These are phyloP conservation scores for Mesorhabditis spiculigera DNA, from an alignment of 2,888 invertebrate genomes.

Conservation along the genomic window DNA sequence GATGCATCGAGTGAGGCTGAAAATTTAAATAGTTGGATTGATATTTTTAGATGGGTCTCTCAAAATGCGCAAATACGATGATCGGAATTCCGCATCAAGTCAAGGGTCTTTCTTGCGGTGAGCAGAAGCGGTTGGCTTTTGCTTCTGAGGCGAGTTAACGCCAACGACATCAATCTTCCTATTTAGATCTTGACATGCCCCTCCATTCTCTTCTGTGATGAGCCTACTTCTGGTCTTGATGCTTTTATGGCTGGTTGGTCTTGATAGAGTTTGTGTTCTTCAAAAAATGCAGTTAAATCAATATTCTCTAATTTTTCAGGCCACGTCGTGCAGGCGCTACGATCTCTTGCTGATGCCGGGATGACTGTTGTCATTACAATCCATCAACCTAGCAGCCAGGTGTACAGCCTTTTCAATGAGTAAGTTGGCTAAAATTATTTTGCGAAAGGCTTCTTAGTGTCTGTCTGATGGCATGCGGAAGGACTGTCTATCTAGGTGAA, in stretches of 20 bases:
- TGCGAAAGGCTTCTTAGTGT: constrained; percentile 52
- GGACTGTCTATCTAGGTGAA: constrained; percentile 77
- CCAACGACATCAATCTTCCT: constrained; percentile 2
- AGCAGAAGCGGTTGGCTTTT: constrained; percentile 84
- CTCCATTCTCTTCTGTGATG: constrained; percentile 64
- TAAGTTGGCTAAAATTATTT: constrained; percentile 31
- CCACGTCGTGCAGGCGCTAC: constrained; percentile 38
- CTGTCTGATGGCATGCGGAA: constrained; percentile 81
- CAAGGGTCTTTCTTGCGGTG: constrained; percentile 87
- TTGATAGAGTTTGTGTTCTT: not conserved
- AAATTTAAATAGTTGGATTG: constrained; percentile 7
- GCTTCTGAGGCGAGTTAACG: constrained; percentile 75
- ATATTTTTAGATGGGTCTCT: constrained; percentile 72
- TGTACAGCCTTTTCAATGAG: constrained; percentile 80
- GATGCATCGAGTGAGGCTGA: constrained; percentile 32
- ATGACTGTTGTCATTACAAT: constrained; percentile 88
- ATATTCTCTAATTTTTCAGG: constrained; percentile 13
- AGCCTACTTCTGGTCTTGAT: constrained; percentile 64
- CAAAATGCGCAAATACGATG: constrained; percentile 71
- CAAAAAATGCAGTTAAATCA: not conserved
- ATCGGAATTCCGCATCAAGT: constrained; percentile 75
- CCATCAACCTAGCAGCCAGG: constrained; percentile 88
- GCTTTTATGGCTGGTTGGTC: constrained; percentile 57
- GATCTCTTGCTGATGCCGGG: constrained; percentile 64
- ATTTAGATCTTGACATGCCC: constrained; percentile 63